Evolutionary conservation across 2,797 vertebrate species (phyloP).

Genomic region (Mycteria americana): DNA sequence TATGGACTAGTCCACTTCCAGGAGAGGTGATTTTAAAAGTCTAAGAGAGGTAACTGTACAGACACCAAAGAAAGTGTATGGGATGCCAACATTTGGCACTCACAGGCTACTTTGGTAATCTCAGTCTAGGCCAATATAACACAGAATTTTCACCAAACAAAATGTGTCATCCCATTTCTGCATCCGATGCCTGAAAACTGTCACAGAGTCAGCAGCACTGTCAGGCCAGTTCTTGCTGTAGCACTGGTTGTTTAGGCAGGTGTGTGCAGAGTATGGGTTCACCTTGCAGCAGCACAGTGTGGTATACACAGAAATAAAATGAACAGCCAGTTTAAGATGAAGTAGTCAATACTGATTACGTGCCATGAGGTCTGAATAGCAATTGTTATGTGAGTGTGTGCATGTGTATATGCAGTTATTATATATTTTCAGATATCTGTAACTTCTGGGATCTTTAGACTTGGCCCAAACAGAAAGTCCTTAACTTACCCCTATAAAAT

Average conservation of each 20-base stretch:
- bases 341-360: fast-evolving
- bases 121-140: background rate
- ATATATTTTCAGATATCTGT: background rate
- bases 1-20: background rate
- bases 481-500: background rate
- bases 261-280: background rate
- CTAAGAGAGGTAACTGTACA: background rate
- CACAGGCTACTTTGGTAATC: background rate
- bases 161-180: fast-evolving
- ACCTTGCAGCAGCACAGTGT: background rate
- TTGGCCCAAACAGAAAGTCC: background rate
- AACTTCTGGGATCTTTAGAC: background rate
- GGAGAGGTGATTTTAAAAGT: background rate
- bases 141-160: background rate
- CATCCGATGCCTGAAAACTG: background rate
- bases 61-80: background rate
- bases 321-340: background rate
- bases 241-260: background rate
- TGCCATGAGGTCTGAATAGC: background rate
- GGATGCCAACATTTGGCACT: fast-evolving
- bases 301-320: background rate
- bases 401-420: background rate
- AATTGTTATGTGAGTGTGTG: background rate
- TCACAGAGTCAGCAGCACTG: background rate
- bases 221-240: background rate